phyloP scores from a whole-genome alignment of 2,888 invertebrate species.

The Drosophila merina region DNA sequence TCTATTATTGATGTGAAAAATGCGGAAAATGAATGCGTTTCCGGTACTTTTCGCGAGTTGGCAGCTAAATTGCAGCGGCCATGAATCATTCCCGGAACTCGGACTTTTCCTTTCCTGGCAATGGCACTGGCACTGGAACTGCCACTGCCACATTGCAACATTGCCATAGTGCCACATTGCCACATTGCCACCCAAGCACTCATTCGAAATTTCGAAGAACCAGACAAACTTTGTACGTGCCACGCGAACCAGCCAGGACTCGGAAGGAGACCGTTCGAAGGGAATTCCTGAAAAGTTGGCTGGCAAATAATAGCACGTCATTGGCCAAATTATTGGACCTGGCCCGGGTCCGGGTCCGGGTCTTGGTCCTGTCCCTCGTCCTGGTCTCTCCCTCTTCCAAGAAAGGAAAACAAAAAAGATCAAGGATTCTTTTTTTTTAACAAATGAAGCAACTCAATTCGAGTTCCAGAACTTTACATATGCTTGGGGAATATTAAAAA shows the following conservation, averaged over 20 bases:
- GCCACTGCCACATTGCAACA: neutral
- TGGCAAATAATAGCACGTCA: slow-evolving; percentile 75
- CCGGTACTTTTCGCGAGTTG: slow-evolving; percentile 77
- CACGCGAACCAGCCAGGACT: slow-evolving; percentile 38
- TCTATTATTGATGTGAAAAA: slow-evolving; percentile 77
- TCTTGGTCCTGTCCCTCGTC: neutral
- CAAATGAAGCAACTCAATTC: neutral
- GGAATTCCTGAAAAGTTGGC: slow-evolving; percentile 52
- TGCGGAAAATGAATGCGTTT: slow-evolving; percentile 77
- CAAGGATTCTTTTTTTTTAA: neutral
- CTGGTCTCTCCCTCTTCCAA: slow-evolving; percentile 4
- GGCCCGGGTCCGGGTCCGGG: neutral
- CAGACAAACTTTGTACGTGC: slow-evolving; percentile 77
- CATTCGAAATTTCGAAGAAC: slow-evolving; percentile 43
- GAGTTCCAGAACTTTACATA: neutral
- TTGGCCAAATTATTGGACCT: slow-evolving; percentile 71
- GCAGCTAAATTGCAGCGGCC: slow-evolving; percentile 73
- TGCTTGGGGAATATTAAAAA: neutral
- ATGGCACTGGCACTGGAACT: neutral
- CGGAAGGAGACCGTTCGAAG: neutral
- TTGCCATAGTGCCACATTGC: slow-evolving; percentile 10
- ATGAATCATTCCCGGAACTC: slow-evolving; percentile 65
- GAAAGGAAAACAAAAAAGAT: slow-evolving; percentile 7
- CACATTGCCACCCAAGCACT: slow-evolving; percentile 31
- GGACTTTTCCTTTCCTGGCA: slow-evolving; percentile 14